Percentiles rank a stretch among this genome's conserved stretches.
Evolutionary conservation across 2,113 vertebrate species (phyloP).

Genomic region (Euleptes europaea): DNA sequence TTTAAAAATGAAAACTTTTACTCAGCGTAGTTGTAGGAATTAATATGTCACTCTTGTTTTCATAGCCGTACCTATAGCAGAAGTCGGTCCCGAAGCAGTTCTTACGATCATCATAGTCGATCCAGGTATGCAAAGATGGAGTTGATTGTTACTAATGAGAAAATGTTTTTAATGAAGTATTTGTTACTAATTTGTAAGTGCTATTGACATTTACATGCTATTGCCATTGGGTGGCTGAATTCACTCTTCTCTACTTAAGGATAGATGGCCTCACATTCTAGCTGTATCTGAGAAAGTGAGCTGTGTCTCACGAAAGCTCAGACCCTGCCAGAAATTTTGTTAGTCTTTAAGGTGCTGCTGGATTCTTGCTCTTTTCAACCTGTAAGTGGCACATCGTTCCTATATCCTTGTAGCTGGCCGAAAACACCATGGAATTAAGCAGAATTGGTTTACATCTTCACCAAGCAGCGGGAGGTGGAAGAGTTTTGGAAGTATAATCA

Average conservation of each 20-base stretch:
- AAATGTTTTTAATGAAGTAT: not conserved
- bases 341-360: too few species aligned
- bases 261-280: too few species aligned
- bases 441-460: not conserved
- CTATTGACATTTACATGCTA: too few species aligned
- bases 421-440: not conserved
- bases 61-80: constrained; percentile 85
- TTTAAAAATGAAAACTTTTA: not conserved
- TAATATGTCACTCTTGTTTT: not conserved
- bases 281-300: too few species aligned
- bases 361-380: too few species aligned
- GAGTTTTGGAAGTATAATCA: not conserved
- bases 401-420: not conserved
- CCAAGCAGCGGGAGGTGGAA: not conserved
- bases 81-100: constrained; percentile 90
- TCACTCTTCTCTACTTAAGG: too few species aligned
- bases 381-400: not conserved
- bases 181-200: too few species aligned
- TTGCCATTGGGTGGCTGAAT: too few species aligned
- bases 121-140: constrained; percentile 80
- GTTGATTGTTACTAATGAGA: not conserved
- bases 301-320: too few species aligned
- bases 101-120: constrained; percentile 80
- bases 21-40: not conserved
- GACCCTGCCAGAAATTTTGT: too few species aligned